phyloP scores from a whole-genome alignment of 2,113 vertebrate species.

The Nettapus auritus region DNA sequence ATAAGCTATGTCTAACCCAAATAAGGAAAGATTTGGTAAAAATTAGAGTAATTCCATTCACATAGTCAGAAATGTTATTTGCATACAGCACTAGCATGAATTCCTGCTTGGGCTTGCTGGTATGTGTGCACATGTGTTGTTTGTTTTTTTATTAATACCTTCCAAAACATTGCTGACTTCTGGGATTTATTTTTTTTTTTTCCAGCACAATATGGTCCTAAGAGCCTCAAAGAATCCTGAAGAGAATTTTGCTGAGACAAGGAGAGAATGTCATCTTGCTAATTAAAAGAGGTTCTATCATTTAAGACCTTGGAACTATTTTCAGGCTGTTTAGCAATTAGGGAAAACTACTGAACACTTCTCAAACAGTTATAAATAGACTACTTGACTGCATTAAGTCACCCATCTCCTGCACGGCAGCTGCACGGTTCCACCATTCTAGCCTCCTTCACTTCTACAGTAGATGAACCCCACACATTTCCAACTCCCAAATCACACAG shows the following conservation, averaged over 20 bases:
- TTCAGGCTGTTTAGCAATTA: constrained; percentile 34
- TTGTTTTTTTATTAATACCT: not conserved
- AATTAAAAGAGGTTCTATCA: constrained; percentile 14
- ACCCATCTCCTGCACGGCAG: not conserved
- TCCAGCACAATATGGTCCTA: not conserved
- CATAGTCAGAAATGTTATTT: not conserved
- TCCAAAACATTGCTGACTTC: constrained; percentile 8
- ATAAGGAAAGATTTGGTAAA: not conserved
- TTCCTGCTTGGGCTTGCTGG: not conserved
- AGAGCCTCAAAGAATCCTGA: not conserved
- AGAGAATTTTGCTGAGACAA: constrained; percentile 40
- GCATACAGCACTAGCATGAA: not conserved
- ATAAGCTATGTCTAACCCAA: not conserved
- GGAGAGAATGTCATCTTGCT: not conserved
- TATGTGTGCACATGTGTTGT: not conserved
- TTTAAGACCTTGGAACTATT: constrained; percentile 36
- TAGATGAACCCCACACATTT: not conserved
- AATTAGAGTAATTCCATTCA: not conserved
- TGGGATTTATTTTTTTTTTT: not conserved
- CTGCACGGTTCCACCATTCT: not conserved
- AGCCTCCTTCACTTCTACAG: not conserved
- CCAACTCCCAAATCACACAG: not conserved
- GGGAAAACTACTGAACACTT: constrained; percentile 5
- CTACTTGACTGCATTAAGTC: not conserved
- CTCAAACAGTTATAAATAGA: constrained; percentile 26